Evolutionary conservation across 2,888 invertebrate genomes (phyloP).

Genomic region (Cremastinae sp.): DNA sequence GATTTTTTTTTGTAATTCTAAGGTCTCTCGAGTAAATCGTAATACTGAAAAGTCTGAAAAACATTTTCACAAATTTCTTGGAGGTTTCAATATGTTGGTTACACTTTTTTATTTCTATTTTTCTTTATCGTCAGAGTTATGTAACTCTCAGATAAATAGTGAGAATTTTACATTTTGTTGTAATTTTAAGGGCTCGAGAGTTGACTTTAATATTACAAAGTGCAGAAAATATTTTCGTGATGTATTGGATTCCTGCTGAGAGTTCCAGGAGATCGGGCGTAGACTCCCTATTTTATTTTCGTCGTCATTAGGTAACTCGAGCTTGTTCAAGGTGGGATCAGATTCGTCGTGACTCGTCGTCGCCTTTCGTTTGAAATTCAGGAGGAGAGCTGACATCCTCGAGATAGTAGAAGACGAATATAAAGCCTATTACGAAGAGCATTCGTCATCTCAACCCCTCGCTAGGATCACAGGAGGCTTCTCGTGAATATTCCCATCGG

Average conservation of each 20-base stretch:
- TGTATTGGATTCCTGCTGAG: not conserved
- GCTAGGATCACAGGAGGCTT: slow-evolving; percentile 14
- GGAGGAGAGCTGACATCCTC: slow-evolving; percentile 15
- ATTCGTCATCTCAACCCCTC: slow-evolving; percentile 59
- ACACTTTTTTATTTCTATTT: too few relatives aligned
- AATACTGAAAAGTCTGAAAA: too few relatives aligned
- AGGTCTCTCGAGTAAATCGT: too few relatives aligned
- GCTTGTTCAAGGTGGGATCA: slow-evolving; percentile 27
- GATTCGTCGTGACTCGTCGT: slow-evolving; percentile 37
- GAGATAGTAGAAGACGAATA: slow-evolving; percentile 26
- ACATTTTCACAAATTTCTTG: too few relatives aligned
- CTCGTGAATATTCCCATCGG: slow-evolving; percentile 31
- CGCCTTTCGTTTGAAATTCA: slow-evolving; percentile 26
- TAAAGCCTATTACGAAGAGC: slow-evolving; percentile 52
- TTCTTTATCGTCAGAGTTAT: too few relatives aligned
- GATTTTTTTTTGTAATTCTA: too few relatives aligned
- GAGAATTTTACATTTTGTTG: too few relatives aligned
- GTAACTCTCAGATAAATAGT: too few relatives aligned
- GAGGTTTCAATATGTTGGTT: too few relatives aligned
- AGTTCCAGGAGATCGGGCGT: not conserved
- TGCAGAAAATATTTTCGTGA: too few relatives aligned
- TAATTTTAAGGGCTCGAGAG: too few relatives aligned
- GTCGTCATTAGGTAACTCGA: slow-evolving; percentile 17
- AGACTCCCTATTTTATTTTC: slow-evolving; percentile 6
- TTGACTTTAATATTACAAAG: too few relatives aligned